Base-by-base conservation (phyloP, 1,140 invertebrate genomes). In the Drosophila albomicans region DNA sequence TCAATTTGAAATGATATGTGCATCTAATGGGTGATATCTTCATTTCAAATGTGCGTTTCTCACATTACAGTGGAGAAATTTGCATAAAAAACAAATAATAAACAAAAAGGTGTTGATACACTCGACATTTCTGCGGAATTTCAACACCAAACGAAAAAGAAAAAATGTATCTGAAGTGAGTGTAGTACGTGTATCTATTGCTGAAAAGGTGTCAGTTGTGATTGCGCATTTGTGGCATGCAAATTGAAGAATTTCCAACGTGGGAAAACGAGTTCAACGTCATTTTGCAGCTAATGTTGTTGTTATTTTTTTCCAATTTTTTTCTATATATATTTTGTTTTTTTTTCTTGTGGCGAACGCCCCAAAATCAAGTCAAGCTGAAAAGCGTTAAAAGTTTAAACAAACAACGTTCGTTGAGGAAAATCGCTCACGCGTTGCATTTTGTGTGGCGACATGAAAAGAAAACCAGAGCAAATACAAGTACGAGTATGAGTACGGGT, bases 221-320 rank as follows among this genome's bases (percentile, higher is more conserved):
- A 84, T 87, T 87, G 73, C 67, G 67, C 73, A 75, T 75, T 75
- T 64, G 84, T 86, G 82, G 82, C 84, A 88, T 81, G 84, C 80
- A 88, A 87, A 87, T 87, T 82, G 80, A 87, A 87, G 80, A 87
- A 87, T 87, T 87, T 88, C 84, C 84, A 87, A 88, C 84, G 84
- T 87, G 85, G 84, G 85, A 88, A 87, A 87, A 87, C 84, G 61
- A 88, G 84, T 88, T 87, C 74, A 64, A 77, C 58, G 41, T 64
- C 64, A 62, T 68, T 25, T 25, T 74, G 51, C 32, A 56, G 56
- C 58, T 49, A 30, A 65, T 51, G 45, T 54, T 61, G 61, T 28
- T 43, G 56, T 52, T 69, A 65, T 38, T 61, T 20, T 51, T 38
- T 62, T 57, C 20, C 10, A 71, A 41, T 51, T 56, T 49, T 65